Percentiles rank a stretch among this genome's conserved stretches.
phyloP scores from a whole-genome alignment of 2,113 vertebrate species.

The Sinosuthora webbiana region DNA sequence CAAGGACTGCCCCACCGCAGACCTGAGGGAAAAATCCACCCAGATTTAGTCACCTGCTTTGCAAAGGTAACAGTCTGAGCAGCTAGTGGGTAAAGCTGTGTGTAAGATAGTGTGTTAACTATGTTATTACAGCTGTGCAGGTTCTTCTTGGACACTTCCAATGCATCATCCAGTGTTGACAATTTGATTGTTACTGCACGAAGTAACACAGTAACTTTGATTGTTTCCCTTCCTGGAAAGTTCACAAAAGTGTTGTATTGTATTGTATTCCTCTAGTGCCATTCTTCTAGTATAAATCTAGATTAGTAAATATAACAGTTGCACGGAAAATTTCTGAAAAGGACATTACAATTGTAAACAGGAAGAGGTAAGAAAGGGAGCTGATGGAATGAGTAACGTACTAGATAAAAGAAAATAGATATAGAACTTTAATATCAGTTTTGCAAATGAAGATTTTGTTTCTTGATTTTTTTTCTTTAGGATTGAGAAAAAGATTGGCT shows the following conservation, averaged over 20 bases:
- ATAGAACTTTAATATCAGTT: neutral
- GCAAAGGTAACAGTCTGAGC: neutral
- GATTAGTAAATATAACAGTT: neutral
- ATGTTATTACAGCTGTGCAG: neutral
- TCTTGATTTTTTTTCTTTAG: neutral
- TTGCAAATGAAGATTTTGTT: neutral
- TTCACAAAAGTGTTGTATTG: neutral
- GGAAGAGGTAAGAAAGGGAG: neutral
- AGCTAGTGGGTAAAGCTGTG: neutral
- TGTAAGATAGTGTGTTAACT: no score
- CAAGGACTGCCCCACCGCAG: neutral
- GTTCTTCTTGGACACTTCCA: neutral
- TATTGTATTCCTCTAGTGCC: no score
- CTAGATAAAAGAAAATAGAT: neutral
- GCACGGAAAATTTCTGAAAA: neutral
- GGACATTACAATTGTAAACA: neutral
- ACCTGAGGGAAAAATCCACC: neutral
- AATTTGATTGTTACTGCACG: neutral
- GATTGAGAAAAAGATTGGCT: neutral
- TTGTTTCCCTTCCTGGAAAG: neutral
- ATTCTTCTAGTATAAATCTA: neutral
- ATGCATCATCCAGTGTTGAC: fast-evolving
- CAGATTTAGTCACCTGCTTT: neutral
- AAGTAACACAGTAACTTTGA: no score
- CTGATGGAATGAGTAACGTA: neutral